phyloP scores from a whole-genome alignment of 2,113 vertebrate genomes.

The Pangasianodon gigas region DNA sequence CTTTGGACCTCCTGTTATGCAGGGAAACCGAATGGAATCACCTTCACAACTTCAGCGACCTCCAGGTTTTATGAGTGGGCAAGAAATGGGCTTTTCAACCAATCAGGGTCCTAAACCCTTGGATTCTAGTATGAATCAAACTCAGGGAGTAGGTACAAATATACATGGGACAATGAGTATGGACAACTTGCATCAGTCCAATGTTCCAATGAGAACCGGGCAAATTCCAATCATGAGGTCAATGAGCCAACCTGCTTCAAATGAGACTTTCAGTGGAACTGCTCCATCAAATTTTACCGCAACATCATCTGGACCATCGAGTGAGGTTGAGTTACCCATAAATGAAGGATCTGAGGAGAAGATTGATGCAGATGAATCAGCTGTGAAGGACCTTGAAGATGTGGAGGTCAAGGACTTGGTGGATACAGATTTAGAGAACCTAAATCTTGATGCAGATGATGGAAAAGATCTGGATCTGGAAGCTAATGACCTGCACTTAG shows the following conservation, averaged over 20 bases:
- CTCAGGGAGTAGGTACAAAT: conserved; percentile 69
- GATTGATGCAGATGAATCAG: conserved; percentile 88
- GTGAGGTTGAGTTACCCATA: conserved; percentile 61
- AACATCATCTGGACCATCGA: conserved; percentile 67
- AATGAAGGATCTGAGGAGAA: conserved; percentile 83
- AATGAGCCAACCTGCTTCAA: conserved; percentile 78
- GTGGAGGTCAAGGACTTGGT: conserved; percentile 98
- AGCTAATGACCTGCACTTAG: conserved; percentile 91
- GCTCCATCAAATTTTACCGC: conserved; percentile 69
- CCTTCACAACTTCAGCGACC: conserved; percentile 75
- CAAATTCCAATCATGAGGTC: conserved; percentile 78
- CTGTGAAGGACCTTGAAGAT: conserved; percentile 93
- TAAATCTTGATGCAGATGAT: conserved; percentile 92
- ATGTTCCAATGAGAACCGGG: conserved; percentile 68
- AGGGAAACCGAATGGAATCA: conserved; percentile 72
- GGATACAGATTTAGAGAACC: conserved; percentile 89
- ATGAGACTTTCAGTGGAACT: conserved; percentile 73
- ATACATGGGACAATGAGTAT: conserved; percentile 76
- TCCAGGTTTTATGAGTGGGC: conserved; percentile 72
- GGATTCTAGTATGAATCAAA: conserved; percentile 73
- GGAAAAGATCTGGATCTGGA: conserved; percentile 95
- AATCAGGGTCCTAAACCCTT: conserved; percentile 75
- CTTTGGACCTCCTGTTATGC: conserved; percentile 71
- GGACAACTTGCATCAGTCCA: conserved; percentile 80
- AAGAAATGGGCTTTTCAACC: conserved; percentile 73